phyloP scores from a whole-genome alignment of 1,140 invertebrate species.

The Lineus longissimus region DNA sequence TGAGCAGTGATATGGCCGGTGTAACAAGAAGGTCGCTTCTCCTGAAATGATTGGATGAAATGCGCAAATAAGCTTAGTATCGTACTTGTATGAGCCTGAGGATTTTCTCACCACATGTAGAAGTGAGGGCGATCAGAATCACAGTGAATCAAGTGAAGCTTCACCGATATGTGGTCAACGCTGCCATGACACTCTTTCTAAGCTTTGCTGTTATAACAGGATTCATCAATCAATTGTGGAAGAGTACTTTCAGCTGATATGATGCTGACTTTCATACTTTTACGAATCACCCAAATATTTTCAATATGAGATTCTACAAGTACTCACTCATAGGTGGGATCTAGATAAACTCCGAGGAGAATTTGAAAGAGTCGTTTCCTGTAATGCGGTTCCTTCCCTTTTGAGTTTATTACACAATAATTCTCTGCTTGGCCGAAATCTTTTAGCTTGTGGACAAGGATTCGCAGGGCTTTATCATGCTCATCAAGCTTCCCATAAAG shows the following conservation, averaged over 20 bases:
- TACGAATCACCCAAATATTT: too few relatives aligned
- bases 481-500: slow-evolving; percentile 59
- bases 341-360: slow-evolving; percentile 56
- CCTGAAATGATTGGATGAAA: slow-evolving; percentile 26
- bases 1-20: slow-evolving; percentile 54
- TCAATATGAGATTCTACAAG: too few relatives aligned
- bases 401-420: slow-evolving; percentile 56
- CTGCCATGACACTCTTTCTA: neutral
- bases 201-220: neutral
- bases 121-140: neutral
- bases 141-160: neutral
- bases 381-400: slow-evolving; percentile 43
- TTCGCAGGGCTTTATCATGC: slow-evolving; percentile 58
- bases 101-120: neutral
- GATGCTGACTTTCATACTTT: too few relatives aligned
- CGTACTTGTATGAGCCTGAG: neutral
- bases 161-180: neutral
- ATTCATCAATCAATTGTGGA: neutral
- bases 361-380: slow-evolving; percentile 54
- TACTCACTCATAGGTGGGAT: slow-evolving; percentile 53
- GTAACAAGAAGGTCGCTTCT: slow-evolving; percentile 45
- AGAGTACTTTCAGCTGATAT: too few relatives aligned
- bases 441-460: slow-evolving; percentile 57
- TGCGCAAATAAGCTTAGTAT: neutral
- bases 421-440: slow-evolving; percentile 56